Evolutionary conservation across 2,888 invertebrate species (phyloP).

Genomic region (Elmis aenea): DNA sequence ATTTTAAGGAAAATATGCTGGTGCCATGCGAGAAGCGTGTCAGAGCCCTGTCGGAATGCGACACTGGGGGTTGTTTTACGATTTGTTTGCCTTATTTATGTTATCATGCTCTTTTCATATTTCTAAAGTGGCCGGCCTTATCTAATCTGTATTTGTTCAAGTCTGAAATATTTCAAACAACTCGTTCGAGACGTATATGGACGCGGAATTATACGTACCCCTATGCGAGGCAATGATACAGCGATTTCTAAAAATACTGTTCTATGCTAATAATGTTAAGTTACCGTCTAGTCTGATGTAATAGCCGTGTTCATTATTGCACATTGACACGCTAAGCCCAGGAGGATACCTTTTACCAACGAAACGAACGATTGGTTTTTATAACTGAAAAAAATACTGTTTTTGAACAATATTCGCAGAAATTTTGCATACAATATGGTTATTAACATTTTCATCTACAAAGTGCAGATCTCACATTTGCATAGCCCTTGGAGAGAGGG

Average conservation of each 20-base stretch:
- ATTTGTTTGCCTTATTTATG: slow-evolving; percentile 9
- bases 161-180: slow-evolving; percentile 2
- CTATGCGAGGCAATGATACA: slow-evolving; percentile 2
- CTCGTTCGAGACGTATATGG: slow-evolving; percentile 3
- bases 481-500: too few species aligned
- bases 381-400: too few species aligned
- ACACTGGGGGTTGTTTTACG: slow-evolving; percentile 5
- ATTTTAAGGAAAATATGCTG: too few species aligned
- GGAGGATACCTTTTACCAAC: too few species aligned
- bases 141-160: slow-evolving; percentile 11
- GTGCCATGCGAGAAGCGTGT: too few species aligned
- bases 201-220: slow-evolving; percentile 1
- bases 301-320: slow-evolving; percentile 10
- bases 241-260: slow-evolving; percentile 4
- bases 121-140: slow-evolving; percentile 5
- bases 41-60: slow-evolving; percentile 9
- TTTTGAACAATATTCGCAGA: too few species aligned
- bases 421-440: too few species aligned
- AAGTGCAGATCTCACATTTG: too few species aligned
- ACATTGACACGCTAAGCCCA: slow-evolving; percentile 8
- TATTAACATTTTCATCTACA: too few species aligned
- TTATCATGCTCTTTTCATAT: slow-evolving; percentile 10
- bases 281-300: slow-evolving; percentile 13
- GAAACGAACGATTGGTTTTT: too few species aligned
- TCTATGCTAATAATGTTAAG: slow-evolving; percentile 2